These are phyloP conservation scores for Macrosiphum euphorbiae DNA, from an alignment of 2,888 invertebrate genomes.

Conservation along the genomic window DNA sequence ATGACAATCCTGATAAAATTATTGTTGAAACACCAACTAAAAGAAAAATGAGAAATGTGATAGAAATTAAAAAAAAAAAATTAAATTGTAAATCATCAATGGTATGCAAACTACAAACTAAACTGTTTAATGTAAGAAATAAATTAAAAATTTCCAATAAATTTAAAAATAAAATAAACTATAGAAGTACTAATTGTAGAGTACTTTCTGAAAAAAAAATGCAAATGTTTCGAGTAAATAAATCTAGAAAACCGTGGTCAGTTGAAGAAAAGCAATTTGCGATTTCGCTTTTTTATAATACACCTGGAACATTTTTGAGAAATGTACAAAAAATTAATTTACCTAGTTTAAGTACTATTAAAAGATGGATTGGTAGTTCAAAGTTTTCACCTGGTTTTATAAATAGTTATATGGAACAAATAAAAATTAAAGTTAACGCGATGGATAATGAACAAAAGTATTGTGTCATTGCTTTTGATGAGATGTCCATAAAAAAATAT, in stretches of 20 bases:
- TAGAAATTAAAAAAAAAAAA: too few relatives aligned
- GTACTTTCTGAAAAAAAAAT: not conserved
- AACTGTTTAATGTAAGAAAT: not conserved
- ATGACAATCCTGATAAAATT: too few relatives aligned
- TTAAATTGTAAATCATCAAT: not conserved
- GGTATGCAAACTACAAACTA: not conserved
- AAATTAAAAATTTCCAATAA: constrained; percentile 3
- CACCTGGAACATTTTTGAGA: not conserved
- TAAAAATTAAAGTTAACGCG: not conserved
- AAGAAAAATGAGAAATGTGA: too few relatives aligned
- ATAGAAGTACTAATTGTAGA: not conserved
- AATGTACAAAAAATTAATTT: constrained; percentile 19
- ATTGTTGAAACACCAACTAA: too few relatives aligned
- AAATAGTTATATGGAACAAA: constrained; percentile 25
- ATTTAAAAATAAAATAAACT: not conserved
- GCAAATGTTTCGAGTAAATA: constrained; percentile 4
- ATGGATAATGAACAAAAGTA: constrained; percentile 1
- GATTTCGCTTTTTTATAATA: not conserved
- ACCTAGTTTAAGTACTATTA: not conserved
- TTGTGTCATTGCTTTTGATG: constrained; percentile 15
- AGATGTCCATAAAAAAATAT: too few relatives aligned
- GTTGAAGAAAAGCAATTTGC: constrained; percentile 9
- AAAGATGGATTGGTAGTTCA: constrained; percentile 13
- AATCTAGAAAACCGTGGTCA: not conserved
- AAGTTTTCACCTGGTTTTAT: constrained; percentile 12